Conservation (phyloP, 2,888 invertebrate genomes). For the Agrotis ipsilon region DNA sequence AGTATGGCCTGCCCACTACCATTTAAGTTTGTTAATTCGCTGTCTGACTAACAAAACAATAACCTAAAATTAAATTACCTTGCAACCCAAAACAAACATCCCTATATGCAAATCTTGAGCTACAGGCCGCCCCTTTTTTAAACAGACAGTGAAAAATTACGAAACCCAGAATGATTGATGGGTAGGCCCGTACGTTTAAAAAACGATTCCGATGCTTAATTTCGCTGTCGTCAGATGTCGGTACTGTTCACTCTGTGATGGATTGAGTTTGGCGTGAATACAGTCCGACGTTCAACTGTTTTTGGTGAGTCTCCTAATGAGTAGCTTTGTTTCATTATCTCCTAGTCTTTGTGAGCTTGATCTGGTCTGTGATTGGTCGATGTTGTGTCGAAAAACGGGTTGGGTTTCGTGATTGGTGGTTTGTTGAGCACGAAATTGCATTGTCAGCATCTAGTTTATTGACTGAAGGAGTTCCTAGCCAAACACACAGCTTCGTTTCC, state of each 20-base stretch:
- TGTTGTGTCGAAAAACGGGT: background rate
- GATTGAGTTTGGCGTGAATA: constrained; percentile 74
- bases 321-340: constrained; percentile 26
- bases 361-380: background rate
- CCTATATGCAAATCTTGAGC: constrained; percentile 60
- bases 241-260: constrained; percentile 76
- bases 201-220: constrained; percentile 87
- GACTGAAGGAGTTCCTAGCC: too few species aligned
- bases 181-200: constrained; percentile 79
- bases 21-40: too few species aligned
- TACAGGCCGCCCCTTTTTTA: constrained; percentile 62
- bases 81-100: constrained; percentile 14
- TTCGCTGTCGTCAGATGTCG: constrained; percentile 85
- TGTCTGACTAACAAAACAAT: too few species aligned
- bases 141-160: constrained; percentile 87
- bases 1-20: too few species aligned
- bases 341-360: background rate
- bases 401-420: background rate
- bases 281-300: constrained; percentile 46
- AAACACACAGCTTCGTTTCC: too few species aligned
- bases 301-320: constrained; percentile 23
- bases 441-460: too few species aligned
- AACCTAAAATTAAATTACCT: background rate
- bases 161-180: constrained; percentile 84
- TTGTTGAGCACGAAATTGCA: background rate